phyloP scores from a whole-genome alignment of 2,888 invertebrate species.

The Folsomia candida region DNA sequence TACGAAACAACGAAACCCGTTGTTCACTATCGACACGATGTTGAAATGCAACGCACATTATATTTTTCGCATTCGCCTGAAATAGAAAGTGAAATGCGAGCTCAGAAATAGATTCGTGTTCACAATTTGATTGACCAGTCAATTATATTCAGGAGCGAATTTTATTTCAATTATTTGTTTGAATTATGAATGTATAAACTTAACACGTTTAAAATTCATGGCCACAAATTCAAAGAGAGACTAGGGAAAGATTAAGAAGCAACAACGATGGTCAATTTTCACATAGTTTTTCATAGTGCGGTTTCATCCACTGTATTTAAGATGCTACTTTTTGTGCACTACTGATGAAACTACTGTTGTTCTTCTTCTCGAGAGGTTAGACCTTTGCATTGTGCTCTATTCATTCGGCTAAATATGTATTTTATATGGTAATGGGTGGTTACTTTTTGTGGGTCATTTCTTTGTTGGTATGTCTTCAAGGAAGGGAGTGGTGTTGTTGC shows the following conservation, averaged over 20 bases:
- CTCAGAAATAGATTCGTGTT: not conserved
- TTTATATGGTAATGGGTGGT: slow-evolving; percentile 9
- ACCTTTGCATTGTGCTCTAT: not conserved
- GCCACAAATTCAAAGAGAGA: no score
- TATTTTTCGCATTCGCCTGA: not conserved
- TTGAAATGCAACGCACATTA: not conserved
- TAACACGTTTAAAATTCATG: not conserved
- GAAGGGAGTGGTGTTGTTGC: not conserved
- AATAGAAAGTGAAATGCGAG: not conserved
- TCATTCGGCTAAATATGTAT: not conserved
- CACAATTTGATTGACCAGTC: not conserved
- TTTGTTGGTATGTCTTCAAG: slow-evolving; percentile 8
- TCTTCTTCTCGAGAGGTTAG: no score
- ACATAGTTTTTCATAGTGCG: not conserved
- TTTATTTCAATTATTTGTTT: not conserved
- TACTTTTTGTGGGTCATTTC: slow-evolving; percentile 7
- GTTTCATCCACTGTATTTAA: not conserved
- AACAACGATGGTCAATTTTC: not conserved
- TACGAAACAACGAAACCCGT: not conserved
- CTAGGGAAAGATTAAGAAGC: not conserved
- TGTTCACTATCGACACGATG: not conserved
- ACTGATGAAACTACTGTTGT: no score
- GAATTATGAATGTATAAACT: not conserved
- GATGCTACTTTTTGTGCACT: no score
- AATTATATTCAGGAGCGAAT: not conserved